Conservation (phyloP, 2,113 vertebrate genomes). For the Octodon degus region DNA sequence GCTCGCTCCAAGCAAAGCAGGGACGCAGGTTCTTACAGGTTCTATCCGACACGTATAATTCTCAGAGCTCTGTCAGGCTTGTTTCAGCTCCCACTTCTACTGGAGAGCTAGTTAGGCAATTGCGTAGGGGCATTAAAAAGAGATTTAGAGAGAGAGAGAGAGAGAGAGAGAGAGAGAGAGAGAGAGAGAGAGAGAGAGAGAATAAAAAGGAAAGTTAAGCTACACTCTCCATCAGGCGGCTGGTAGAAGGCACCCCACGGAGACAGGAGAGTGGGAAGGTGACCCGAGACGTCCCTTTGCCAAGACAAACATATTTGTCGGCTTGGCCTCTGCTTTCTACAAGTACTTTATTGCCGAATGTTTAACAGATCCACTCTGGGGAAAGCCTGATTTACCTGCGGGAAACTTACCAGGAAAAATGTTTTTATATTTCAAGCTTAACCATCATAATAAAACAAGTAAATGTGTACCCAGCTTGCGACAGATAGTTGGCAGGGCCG, state of each 20-base stretch:
- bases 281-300: not conserved
- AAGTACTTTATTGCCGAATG: slow-evolving; percentile 20
- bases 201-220: no score
- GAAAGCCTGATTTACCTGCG: not conserved
- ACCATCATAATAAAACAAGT: not conserved
- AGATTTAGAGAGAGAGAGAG: not conserved
- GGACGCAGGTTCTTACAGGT: not conserved
- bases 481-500: not conserved
- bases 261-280: not conserved
- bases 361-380: not conserved
- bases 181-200: no score
- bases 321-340: not conserved
- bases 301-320: slow-evolving; percentile 12
- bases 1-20: not conserved
- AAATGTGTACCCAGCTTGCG: not conserved
- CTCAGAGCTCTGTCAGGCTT: not conserved
- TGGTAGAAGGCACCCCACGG: not conserved
- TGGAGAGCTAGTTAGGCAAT: not conserved
- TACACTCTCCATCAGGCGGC: not conserved
- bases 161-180: no score
- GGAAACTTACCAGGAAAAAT: not conserved
- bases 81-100: not conserved
- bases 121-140: not conserved
- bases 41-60: not conserved
- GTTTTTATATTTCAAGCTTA: not conserved